phyloP scores from a whole-genome alignment of 2,888 invertebrate genomes.

The Drosophila lacicola region DNA sequence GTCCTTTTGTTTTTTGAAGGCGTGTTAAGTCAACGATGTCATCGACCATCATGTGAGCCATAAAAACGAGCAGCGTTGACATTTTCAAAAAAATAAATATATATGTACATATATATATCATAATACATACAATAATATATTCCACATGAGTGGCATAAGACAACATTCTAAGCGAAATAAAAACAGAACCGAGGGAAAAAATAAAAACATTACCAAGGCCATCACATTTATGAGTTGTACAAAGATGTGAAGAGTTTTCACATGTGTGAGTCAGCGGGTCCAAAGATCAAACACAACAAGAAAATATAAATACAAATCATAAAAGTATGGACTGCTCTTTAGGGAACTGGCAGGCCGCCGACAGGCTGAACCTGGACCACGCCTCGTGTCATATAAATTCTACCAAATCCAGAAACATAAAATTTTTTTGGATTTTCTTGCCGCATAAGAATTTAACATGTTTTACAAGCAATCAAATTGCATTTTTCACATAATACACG shows the following conservation, averaged over 20 bases:
- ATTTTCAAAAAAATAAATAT: conserved; percentile 30
- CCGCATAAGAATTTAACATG: conserved; percentile 76
- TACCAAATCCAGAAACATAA: conserved; percentile 63
- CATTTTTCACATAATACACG: conserved; percentile 82
- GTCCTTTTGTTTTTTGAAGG: conserved; percentile 13
- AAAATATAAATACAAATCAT: conserved; percentile 47
- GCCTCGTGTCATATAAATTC: conserved; percentile 72
- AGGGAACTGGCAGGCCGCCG: background rate
- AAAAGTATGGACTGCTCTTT: conserved; percentile 40
- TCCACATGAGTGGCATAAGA: conserved; percentile 36
- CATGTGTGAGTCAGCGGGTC: conserved; percentile 28
- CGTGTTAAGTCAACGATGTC: conserved; percentile 50
- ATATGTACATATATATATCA: background rate
- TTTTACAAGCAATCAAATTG: conserved; percentile 84
- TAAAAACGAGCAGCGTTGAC: conserved; percentile 54
- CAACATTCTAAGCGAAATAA: conserved; percentile 35
- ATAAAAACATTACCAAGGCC: conserved; percentile 29
- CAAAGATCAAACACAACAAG: conserved; percentile 50
- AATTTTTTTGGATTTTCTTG: conserved; percentile 52
- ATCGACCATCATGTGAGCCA: conserved; percentile 39
- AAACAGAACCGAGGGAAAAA: conserved; percentile 4
- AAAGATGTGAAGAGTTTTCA: conserved; percentile 34
- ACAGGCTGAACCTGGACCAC: conserved; percentile 43
- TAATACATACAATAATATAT: conserved; percentile 42
- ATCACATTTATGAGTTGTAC: conserved; percentile 25